Evolutionary conservation across 2,888 invertebrate genomes (phyloP).

Genomic region (Hipparchia semele): DNA sequence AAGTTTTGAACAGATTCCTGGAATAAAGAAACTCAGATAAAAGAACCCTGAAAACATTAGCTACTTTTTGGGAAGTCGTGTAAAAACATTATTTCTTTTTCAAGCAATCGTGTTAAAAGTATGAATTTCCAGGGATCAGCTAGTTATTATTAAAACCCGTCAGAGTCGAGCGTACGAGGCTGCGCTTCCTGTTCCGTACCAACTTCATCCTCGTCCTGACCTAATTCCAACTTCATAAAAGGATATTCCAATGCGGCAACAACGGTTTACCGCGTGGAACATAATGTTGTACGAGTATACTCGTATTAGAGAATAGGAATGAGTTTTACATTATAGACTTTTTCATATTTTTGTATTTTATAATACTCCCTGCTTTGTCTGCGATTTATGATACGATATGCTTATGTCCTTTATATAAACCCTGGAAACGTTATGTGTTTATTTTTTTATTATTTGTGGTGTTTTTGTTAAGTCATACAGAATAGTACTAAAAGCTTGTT

Average conservation of each 20-base stretch:
- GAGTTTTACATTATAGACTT: slow-evolving; percentile 6
- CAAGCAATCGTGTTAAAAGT: no score
- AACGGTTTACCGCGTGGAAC: slow-evolving; percentile 8
- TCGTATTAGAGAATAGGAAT: slow-evolving; percentile 5
- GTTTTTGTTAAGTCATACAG: no score
- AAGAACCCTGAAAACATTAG: no score
- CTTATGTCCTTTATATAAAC: background rate
- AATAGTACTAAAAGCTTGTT: no score
- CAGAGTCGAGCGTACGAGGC: slow-evolving; percentile 25
- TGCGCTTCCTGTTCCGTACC: slow-evolving; percentile 26
- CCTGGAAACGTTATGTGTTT: no score
- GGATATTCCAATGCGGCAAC: slow-evolving; percentile 7
- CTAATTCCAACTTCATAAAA: slow-evolving; percentile 34
- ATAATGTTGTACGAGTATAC: background rate
- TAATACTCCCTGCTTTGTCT: background rate
- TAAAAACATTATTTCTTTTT: no score
- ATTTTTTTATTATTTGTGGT: no score
- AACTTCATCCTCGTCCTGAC: slow-evolving; percentile 40
- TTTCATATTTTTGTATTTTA: background rate
- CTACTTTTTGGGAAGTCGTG: no score
- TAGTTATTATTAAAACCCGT: slow-evolving; percentile 21
- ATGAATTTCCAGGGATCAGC: no score
- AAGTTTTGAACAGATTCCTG: background rate
- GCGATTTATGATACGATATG: background rate
- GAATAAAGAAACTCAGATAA: background rate